Evolutionary conservation across 2,888 invertebrate genomes (phyloP).

Genomic region (Pediacus dermestoides): DNA sequence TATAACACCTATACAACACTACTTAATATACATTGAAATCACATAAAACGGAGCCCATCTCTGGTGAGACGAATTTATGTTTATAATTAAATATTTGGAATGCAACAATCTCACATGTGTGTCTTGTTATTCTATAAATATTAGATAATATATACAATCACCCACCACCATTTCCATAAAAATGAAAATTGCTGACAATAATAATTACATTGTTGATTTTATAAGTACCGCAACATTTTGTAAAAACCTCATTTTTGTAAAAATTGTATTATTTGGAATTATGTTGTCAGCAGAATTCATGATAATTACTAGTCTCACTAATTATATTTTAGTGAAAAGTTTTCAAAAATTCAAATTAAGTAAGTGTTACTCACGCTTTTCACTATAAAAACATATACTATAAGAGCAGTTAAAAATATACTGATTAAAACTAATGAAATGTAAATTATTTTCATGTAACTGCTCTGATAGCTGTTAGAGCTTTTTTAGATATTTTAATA

Average conservation of each 20-base stretch:
- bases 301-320: too few relatives aligned
- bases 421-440: too few relatives aligned
- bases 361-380: too few relatives aligned
- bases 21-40: slow-evolving; percentile 5
- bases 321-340: too few relatives aligned
- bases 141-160: slow-evolving; percentile 9
- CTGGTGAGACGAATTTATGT: slow-evolving; percentile 23
- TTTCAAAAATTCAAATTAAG: too few relatives aligned
- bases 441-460: slow-evolving; percentile 18
- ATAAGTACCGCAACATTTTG: too few relatives aligned
- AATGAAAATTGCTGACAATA: neutral
- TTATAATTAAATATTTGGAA: slow-evolving; percentile 20
- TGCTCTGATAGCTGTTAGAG: slow-evolving; percentile 34
- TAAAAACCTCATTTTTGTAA: too few relatives aligned
- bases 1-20: too few relatives aligned
- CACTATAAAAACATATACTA: too few relatives aligned
- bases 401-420: slow-evolving; percentile 29
- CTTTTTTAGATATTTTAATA: slow-evolving; percentile 40
- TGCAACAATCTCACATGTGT: slow-evolving; percentile 42
- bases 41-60: slow-evolving; percentile 28
- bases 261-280: too few relatives aligned
- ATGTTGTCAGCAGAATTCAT: too few relatives aligned
- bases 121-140: slow-evolving; percentile 37
- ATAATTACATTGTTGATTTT: too few relatives aligned
- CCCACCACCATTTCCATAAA: slow-evolving; percentile 3